A percentile compares a stretch with the other conserved stretches of the same genome.
Conservation (phyloP, 1,140 invertebrate genomes). For the Acromyrmex echinatior region DNA sequence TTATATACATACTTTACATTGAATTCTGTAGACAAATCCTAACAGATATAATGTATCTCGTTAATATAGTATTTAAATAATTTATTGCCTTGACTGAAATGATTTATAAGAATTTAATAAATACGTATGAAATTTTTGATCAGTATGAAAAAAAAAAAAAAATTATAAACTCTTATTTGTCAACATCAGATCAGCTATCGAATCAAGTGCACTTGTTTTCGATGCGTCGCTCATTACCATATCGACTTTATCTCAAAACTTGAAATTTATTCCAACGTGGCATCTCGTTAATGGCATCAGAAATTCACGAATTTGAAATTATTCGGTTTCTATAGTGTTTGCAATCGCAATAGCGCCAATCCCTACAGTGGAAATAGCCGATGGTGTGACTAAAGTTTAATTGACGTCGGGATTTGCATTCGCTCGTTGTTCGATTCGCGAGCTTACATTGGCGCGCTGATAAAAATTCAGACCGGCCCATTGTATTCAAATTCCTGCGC, state of each 20-base stretch:
- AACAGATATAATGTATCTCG: not conserved
- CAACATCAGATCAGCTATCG: not conserved
- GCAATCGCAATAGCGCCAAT: constrained; percentile 29
- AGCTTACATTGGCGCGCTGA: constrained; percentile 78
- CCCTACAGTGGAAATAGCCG: constrained; percentile 54
- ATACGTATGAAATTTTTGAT: not conserved
- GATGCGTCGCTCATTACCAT: not conserved
- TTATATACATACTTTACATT: not conserved
- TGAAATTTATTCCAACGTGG: not conserved
- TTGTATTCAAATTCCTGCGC: constrained; percentile 84
- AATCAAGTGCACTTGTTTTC: not conserved
- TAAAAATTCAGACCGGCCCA: constrained; percentile 86
- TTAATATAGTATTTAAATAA: not conserved
- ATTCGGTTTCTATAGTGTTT: constrained; percentile 7
- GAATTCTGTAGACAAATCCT: not conserved
- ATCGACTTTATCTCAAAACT: constrained; percentile 4
- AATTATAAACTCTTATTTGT: not conserved
- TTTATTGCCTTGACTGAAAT: not conserved
- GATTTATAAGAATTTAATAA: constrained; percentile 7
- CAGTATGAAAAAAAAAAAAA: not conserved
- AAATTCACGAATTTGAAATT: constrained; percentile 42
- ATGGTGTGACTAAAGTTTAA: constrained; percentile 81
- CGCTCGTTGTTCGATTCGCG: constrained; percentile 57
- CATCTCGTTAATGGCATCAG: constrained; percentile 7
- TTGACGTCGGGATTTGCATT: constrained; percentile 83